These are phyloP conservation scores for Brachyalestes nurse DNA, from an alignment of 2,797 vertebrate genomes.

Conservation along the genomic window DNA sequence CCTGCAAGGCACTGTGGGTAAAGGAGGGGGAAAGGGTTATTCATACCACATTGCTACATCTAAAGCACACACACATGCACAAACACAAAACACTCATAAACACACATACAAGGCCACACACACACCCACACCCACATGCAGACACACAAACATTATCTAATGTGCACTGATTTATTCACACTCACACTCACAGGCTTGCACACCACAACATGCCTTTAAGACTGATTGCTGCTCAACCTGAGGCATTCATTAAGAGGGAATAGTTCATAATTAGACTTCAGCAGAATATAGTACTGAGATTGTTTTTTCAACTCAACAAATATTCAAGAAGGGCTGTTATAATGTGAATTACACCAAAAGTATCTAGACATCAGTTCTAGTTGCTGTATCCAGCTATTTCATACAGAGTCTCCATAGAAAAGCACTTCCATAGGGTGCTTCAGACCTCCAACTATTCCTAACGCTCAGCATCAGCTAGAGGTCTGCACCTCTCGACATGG, in stretches of 20 bases:
- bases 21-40: conserved; percentile 60
- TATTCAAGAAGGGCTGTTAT: no score
- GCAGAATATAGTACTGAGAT: no score
- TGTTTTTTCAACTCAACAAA: no score
- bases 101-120: not conserved
- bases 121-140: not conserved
- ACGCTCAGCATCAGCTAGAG: not conserved
- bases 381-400: not conserved
- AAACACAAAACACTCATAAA: conserved; percentile 9
- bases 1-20: conserved; percentile 68
- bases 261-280: not conserved
- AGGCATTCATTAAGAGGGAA: not conserved
- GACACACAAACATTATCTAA: not conserved
- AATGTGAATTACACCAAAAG: not conserved
- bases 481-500: no score
- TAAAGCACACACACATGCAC: conserved; percentile 34
- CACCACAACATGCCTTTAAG: not conserved
- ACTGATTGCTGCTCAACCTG: not conserved
- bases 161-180: conserved; percentile 23
- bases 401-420: not conserved
- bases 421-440: not conserved
- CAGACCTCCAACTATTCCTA: not conserved
- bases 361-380: not conserved
- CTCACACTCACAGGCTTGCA: not conserved
- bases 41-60: conserved; percentile 39